A percentile compares a stretch with the other conserved stretches of the same genome.
Evolutionary conservation across 2,888 invertebrate genomes (phyloP).

Genomic region (Automeris io): DNA sequence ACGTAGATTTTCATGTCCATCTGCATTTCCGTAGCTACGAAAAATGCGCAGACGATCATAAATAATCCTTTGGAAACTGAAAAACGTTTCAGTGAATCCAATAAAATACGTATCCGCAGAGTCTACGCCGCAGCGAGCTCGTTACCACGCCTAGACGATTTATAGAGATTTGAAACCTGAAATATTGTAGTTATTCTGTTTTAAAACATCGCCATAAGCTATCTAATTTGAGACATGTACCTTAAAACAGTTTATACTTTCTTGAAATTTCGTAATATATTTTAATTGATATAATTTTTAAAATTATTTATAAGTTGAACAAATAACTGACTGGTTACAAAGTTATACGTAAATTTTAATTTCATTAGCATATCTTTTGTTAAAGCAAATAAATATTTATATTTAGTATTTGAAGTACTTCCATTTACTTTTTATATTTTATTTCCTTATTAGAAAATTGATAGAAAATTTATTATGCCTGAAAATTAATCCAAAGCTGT

Average conservation of each 20-base stretch:
- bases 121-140: constrained; percentile 74
- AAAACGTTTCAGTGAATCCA: constrained; percentile 77
- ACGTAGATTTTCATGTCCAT: constrained; percentile 45
- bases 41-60: constrained; percentile 67
- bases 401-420: too few species aligned
- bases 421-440: too few species aligned
- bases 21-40: constrained; percentile 68
- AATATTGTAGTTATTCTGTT: constrained; percentile 73
- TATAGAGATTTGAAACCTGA: constrained; percentile 76
- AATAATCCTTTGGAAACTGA: constrained; percentile 75
- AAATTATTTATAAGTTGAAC: too few species aligned
- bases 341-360: too few species aligned
- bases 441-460: too few species aligned
- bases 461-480: too few species aligned
- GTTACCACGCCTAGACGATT: constrained; percentile 76
- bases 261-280: not conserved
- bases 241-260: not conserved
- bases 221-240: not conserved
- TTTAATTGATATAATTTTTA: too few species aligned
- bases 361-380: too few species aligned
- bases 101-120: constrained; percentile 77
- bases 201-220: constrained; percentile 65
- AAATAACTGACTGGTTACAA: too few species aligned
- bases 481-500: too few species aligned
- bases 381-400: too few species aligned